Evolutionary conservation across 2,797 vertebrate genomes (phyloP).

Genomic region (Schizothorax lantsangensis): DNA sequence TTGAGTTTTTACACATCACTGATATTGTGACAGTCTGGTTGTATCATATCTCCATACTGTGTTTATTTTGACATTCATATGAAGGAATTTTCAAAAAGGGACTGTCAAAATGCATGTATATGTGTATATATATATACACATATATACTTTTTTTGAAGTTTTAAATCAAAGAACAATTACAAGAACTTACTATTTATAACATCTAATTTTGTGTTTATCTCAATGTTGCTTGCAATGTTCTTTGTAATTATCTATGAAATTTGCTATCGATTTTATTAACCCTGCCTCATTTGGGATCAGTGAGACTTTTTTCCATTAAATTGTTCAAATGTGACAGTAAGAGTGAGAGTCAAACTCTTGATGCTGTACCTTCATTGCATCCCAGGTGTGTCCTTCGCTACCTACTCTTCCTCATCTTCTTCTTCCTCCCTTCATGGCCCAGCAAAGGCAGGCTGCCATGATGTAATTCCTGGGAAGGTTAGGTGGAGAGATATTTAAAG

Average conservation of each 20-base stretch:
- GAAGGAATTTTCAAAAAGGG: background rate
- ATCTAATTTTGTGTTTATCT: background rate
- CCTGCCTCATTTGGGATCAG: background rate
- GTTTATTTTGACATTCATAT: constrained; percentile 7
- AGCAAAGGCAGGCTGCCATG: constrained; percentile 68
- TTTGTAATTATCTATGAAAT: background rate
- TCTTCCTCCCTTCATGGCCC: constrained; percentile 51
- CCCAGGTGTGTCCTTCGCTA: constrained; percentile 29
- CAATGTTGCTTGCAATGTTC: background rate
- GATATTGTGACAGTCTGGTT: constrained; percentile 65
- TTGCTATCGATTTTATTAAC: background rate
- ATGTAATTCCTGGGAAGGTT: constrained; percentile 81
- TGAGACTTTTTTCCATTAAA: background rate
- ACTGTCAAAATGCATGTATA: background rate
- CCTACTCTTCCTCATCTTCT: background rate
- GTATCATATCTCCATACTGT: constrained; percentile 48
- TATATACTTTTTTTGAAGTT: too few relatives aligned
- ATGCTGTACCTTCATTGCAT: constrained; percentile 32
- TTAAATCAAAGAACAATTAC: too few relatives aligned
- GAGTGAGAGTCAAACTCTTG: constrained; percentile 65
- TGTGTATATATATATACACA: too few relatives aligned
- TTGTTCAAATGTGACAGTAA: constrained; percentile 34
- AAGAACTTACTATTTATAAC: background rate
- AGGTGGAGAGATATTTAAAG: constrained; percentile 79
- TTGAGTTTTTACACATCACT: constrained; percentile 58